Evolutionary conservation across 2,113 vertebrate genomes (phyloP).

Genomic region (Odobenus rosmarus): DNA sequence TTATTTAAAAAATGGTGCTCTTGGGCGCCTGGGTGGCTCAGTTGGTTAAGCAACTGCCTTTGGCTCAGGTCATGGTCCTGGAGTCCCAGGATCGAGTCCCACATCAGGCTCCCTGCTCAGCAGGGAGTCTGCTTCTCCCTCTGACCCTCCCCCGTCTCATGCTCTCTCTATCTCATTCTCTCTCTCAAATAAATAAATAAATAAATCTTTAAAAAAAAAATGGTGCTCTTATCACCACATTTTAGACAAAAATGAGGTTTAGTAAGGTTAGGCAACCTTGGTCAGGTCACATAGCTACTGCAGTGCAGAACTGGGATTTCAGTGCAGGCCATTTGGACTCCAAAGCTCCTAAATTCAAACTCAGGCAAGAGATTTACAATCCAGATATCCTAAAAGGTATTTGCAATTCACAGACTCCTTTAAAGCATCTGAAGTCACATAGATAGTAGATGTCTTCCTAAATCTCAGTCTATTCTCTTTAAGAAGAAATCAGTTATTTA

Average conservation of each 20-base stretch:
- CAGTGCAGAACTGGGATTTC: background rate
- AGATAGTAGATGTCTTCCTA: background rate
- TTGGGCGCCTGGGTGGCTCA: too few species aligned
- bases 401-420: background rate
- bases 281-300: background rate
- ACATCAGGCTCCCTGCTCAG: too few species aligned
- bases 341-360: constrained; percentile 22
- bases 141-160: too few species aligned
- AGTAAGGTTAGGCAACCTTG: background rate
- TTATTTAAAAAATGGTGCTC: too few species aligned
- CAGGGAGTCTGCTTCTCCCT: too few species aligned
- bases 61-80: too few species aligned
- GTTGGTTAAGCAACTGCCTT: too few species aligned
- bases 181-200: too few species aligned
- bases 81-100: too few species aligned
- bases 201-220: too few species aligned
- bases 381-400: background rate
- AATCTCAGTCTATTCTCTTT: constrained; percentile 15
- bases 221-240: background rate
- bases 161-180: too few species aligned
- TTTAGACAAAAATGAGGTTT: background rate
- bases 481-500: constrained; percentile 26
- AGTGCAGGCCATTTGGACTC: background rate
- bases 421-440: constrained; percentile 4
- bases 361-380: constrained; percentile 7